These are phyloP conservation scores for Rhodeus uyekii DNA, from an alignment of 2,797 vertebrate species.

Conservation along the genomic window DNA sequence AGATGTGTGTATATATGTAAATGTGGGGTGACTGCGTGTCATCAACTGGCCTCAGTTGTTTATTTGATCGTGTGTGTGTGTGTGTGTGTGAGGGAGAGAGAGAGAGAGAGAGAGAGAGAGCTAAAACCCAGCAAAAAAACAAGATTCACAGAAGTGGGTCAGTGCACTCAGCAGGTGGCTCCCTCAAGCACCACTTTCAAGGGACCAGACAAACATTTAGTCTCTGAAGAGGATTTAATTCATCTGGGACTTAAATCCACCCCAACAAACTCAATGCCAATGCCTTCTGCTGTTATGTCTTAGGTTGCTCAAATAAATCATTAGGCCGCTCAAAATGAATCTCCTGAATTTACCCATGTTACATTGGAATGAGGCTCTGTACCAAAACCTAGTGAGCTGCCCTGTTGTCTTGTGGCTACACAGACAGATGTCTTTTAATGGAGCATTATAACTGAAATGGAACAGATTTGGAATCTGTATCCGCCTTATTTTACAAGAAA, in stretches of 20 bases:
- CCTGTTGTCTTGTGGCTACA: neutral
- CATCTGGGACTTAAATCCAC: conserved; percentile 37
- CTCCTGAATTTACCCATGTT: neutral
- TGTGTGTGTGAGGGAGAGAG: neutral
- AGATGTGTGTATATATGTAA: conserved; percentile 4
- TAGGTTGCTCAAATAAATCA: neutral
- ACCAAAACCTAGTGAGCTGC: neutral
- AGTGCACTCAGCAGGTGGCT: conserved; percentile 39
- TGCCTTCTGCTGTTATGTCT: conserved; percentile 28
- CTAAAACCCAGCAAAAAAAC: conserved; percentile 1
- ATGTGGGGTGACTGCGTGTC: conserved; percentile 3
- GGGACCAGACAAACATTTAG: conserved; percentile 33
- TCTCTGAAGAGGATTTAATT: conserved; percentile 48
- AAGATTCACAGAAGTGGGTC: conserved; percentile 34
- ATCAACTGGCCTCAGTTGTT: neutral
- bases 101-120: neutral
- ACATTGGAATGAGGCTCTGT: neutral
- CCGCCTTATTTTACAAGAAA: neutral
- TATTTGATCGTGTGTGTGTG: conserved; percentile 2
- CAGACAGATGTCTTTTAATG: neutral
- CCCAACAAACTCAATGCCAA: conserved; percentile 3
- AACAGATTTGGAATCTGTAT: neutral
- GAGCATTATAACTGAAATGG: neutral
- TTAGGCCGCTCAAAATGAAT: neutral
- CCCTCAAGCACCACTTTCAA: conserved; percentile 22